Percentiles rank a stretch among this genome's conserved stretches.
Evolutionary conservation across 2,888 invertebrate genomes (phyloP).

Genomic region (Cataglyphis altisquamis): DNA sequence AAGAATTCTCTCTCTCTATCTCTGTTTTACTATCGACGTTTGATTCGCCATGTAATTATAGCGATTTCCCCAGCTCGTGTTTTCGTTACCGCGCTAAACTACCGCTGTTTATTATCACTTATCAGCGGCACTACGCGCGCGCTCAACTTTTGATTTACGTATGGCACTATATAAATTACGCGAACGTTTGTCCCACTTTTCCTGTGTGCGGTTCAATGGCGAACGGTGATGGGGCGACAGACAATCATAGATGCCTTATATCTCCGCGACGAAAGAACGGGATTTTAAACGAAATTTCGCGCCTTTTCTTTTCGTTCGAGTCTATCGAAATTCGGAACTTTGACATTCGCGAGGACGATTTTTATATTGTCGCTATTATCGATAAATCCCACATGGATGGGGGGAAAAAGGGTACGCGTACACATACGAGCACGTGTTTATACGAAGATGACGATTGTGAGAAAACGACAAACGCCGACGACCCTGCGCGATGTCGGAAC

Average conservation of each 20-base stretch:
- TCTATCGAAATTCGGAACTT: conserved; percentile 3
- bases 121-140: conserved; percentile 21
- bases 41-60: conserved; percentile 12
- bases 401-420: background rate
- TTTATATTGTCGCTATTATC: background rate
- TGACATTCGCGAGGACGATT: conserved; percentile 3
- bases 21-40: conserved; percentile 10
- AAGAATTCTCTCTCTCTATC: background rate
- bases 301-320: background rate
- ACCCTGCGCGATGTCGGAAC: conserved; percentile 80
- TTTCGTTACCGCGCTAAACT: conserved; percentile 33
- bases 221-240: conserved; percentile 19
- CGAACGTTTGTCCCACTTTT: conserved; percentile 15
- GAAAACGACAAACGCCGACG: conserved; percentile 60
- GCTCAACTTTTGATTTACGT: conserved; percentile 68
- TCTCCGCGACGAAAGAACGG: background rate
- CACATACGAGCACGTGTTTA: background rate
- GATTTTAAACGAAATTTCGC: background rate
- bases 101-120: conserved; percentile 38
- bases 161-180: conserved; percentile 68
- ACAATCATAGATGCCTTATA: background rate
- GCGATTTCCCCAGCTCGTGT: conserved; percentile 22
- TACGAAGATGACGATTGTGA: conserved; percentile 56
- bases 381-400: conserved; percentile 27
- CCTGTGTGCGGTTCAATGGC: conserved; percentile 1